Evolutionary conservation across 2,888 invertebrate genomes (phyloP).

Genomic region (Apodemia duryi): DNA sequence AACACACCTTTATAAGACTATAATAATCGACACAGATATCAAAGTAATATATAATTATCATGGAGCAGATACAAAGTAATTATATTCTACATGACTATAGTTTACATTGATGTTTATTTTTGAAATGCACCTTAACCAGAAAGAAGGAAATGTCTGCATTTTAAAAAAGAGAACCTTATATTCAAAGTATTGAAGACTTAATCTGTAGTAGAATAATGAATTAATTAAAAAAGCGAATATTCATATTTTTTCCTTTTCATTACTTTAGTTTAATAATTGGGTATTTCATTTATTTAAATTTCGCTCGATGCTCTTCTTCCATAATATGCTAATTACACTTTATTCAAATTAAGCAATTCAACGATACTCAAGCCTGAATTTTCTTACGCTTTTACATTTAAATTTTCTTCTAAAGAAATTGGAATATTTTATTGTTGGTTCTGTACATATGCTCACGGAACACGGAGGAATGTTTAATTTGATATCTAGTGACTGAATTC

Average conservation of each 20-base stretch:
- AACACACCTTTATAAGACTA: no score
- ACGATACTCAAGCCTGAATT: constrained; percentile 5
- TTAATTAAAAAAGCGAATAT: background rate
- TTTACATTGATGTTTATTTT: no score
- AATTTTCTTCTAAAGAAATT: constrained; percentile 10
- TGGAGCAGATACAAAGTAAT: no score
- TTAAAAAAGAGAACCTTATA: no score
- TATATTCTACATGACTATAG: no score
- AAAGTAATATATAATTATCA: no score
- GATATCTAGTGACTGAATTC: constrained; percentile 5
- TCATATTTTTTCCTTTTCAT: constrained; percentile 2
- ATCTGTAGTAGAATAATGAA: background rate
- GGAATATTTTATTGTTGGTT: constrained; percentile 7
- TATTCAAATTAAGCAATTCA: constrained; percentile 11
- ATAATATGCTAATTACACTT: constrained; percentile 11
- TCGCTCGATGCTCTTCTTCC: constrained; percentile 8
- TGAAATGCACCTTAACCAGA: no score
- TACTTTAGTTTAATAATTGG: constrained; percentile 8
- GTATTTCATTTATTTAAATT: constrained; percentile 11
- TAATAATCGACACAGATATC: no score
- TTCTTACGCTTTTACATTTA: constrained; percentile 8
- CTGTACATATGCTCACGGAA: background rate
- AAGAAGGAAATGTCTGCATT: no score
- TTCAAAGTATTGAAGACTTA: background rate
- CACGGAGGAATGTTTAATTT: constrained; percentile 6